Base-by-base conservation (phyloP, 92 coral and sea anemone species). In the Meandrina meandrites region DNA sequence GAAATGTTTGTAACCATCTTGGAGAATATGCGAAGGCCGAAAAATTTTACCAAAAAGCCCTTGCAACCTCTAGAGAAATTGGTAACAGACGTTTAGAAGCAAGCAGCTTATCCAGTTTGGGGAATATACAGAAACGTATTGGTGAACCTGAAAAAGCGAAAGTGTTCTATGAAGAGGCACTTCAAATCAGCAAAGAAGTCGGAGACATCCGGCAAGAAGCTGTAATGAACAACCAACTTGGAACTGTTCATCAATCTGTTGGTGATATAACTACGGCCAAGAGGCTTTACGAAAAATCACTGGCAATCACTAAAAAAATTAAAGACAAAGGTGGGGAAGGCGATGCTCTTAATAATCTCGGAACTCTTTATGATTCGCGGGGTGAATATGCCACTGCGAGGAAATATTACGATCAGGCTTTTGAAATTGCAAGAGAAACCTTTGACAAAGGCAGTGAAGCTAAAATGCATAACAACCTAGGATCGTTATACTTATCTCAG, bases 321-420 rank as follows among this genome's bases (percentile, higher is more conserved):
- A 40, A 40, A 68, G 0, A 17, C 36, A 68, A 68, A 68, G 16
- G 0, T 27, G 74, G 1, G 30, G 74, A 68, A n/a, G 36, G 74
- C 70, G 24, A 9, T 1, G 70, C 30, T 64, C 22, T 64, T 6
- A 4, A 10, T 22, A 64, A 64, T 32, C 70, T 64, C 31, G 70
- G 70, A 64, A 21, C 11, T 7, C 6, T 64, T 0, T 12, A 64
- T 64, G 1, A 0, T 64, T 76, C 57, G 5, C 1, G 48, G n/a
- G 84, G 51, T 66, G 84, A 80, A 31, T 31, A 80, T n/a, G 6
- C 37, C 16, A 54, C 32, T 50, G 84, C 84, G 50, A 80, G 48
- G 34, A 22, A 48, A 79, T 79, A 16, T n/a, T 50, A 51, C 67
- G 18, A 79, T 14, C 0, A 79, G 0, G 82, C 66, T 1, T 50